Evolutionary conservation across 2,888 invertebrate species (phyloP).

Genomic region (Campopleginae sp.): DNA sequence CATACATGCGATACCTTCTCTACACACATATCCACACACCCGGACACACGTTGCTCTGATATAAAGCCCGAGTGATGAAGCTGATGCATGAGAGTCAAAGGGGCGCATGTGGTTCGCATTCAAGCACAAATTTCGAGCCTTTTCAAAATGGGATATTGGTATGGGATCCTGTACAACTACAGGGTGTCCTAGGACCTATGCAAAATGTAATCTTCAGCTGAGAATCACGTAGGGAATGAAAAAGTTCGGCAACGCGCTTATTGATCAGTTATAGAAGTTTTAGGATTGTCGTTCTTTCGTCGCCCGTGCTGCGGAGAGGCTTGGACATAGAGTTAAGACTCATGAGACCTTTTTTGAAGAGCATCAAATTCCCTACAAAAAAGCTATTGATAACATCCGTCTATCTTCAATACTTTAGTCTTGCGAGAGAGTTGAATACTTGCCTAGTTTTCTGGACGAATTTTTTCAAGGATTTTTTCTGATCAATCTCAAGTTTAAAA

Average conservation of each 20-base stretch:
- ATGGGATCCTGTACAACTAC: background rate
- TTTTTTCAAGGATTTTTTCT: background rate
- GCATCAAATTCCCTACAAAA: background rate
- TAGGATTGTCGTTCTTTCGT: background rate
- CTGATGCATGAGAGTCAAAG: conserved; percentile 6
- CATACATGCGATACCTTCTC: conserved; percentile 50
- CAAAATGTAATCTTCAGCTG: background rate
- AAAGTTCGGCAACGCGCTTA: background rate
- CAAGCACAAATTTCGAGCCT: background rate
- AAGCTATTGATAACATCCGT: background rate
- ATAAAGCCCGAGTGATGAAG: background rate
- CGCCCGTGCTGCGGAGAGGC: background rate
- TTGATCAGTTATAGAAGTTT: background rate
- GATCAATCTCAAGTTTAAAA: background rate
- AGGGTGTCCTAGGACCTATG: background rate
- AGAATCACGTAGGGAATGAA: background rate
- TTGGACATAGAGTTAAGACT: background rate
- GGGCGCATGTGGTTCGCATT: background rate
- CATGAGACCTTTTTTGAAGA: background rate
- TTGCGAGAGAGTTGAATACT: background rate
- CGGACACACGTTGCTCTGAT: background rate
- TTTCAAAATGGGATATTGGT: background rate
- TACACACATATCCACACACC: conserved; percentile 20
- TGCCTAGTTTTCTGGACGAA: background rate
- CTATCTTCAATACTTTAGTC: background rate